Conservation (phyloP, 2,888 invertebrate genomes). For the Iselma pallidipennis region DNA sequence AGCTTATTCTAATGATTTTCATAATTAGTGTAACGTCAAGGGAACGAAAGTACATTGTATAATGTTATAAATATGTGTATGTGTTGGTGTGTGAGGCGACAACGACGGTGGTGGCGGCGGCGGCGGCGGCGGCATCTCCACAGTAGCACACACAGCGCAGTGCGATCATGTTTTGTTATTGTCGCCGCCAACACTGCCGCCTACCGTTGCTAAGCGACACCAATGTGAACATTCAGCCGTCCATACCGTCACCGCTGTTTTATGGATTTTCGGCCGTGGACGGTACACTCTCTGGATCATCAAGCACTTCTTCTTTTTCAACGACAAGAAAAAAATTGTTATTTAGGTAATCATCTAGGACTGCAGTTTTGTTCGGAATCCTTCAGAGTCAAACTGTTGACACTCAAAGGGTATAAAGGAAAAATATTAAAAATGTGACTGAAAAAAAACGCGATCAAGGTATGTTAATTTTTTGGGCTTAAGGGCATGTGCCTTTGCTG, state of each 20-base stretch:
- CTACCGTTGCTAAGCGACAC: constrained; percentile 41
- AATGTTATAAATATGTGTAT: background rate
- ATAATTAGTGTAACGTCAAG: constrained; percentile 52
- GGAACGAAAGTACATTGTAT: constrained; percentile 12
- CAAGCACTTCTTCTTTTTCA: background rate
- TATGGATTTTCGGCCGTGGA: constrained; percentile 6
- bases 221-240: constrained; percentile 36
- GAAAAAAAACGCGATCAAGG: no score
- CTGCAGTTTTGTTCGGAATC: no score
- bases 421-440: no score
- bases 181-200: constrained; percentile 37
- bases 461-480: no score
- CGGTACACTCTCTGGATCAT: background rate
- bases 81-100: background rate
- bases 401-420: no score
- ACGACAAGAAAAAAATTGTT: no score
- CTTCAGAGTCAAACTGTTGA: no score
- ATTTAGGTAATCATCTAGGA: no score
- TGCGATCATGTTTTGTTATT: constrained; percentile 49
- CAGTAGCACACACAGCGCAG: constrained; percentile 6
- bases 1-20: constrained; percentile 57
- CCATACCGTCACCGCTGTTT: constrained; percentile 35
- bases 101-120: constrained; percentile 2
- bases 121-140: constrained; percentile 10
- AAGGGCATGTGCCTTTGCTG: constrained; percentile 35